Base-by-base conservation (phyloP, 2,113 vertebrate species). In the Siphamia tubifer region DNA sequence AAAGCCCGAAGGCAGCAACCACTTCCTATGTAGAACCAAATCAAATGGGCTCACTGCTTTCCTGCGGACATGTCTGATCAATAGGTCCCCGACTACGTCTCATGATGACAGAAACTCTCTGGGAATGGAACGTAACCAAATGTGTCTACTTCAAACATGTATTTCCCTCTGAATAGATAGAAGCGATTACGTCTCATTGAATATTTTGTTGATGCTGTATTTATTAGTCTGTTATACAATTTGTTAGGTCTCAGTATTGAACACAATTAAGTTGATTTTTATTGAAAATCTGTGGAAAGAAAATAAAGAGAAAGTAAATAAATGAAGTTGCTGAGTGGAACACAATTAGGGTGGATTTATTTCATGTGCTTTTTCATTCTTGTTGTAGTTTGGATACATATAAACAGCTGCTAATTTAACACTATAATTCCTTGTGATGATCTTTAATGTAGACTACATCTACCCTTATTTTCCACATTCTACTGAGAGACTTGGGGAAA, bases 1-100 rank as follows among this genome's bases (percentile, higher is more conserved):
- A 92, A 90, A 86, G 69, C 35, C 91, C 83, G 16, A 32, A 64
- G 82, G 91, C 77, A 31, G 32, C 51, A 48, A 8, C 27, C 56
- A 68, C 62, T 85, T 87, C 85, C 85, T 83, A 74, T 87, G 79
- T 71, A 87, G 74, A 88, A 86, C 83, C 64, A 77, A 90, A 91
- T 91, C 81, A 84, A 83, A 92, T 81, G 63, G 10, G 74, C 83
- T 85, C 69, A 68, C 77, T 83, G 73, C 60, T 74, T 89, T 67
- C 62, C 76, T 79, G 60, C 19, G 54, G 65, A 82, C 51, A 45
- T 43, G 62, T 72, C 54, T 44, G 85, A 92, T 92, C 89, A 61
- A 90, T 87, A 83, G 38, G 69, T 66, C 13, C 53, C 66, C 31
- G 19, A 81, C 74, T 78, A 49, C 36, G 78, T 68, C 81, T 79